Evolutionary conservation across 2,113 vertebrate species (phyloP).

Genomic region (Castor canadensis): DNA sequence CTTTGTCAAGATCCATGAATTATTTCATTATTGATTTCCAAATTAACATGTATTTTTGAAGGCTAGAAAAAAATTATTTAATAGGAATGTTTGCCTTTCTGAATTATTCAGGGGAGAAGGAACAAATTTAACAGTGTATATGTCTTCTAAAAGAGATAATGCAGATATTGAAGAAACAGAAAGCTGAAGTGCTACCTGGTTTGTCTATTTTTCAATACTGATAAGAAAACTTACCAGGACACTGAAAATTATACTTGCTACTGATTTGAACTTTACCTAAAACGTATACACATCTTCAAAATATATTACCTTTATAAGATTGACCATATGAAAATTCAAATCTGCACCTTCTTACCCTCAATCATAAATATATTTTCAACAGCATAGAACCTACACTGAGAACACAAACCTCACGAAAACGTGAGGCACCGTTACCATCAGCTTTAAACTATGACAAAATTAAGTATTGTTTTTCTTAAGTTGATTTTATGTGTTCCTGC

Average conservation of each 20-base stretch:
- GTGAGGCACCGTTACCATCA: constrained; percentile 63
- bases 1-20: constrained; percentile 1
- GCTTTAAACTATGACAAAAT: constrained; percentile 59
- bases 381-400: neutral
- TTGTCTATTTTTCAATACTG: neutral
- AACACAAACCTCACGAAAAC: constrained; percentile 57
- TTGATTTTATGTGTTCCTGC: constrained; percentile 79
- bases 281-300: neutral
- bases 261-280: constrained; percentile 29
- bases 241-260: neutral
- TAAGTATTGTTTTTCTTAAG: constrained; percentile 79
- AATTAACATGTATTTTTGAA: constrained; percentile 8
- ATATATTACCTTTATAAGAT: neutral
- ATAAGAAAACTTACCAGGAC: neutral
- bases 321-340: constrained; percentile 36
- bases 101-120: neutral
- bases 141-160: constrained; percentile 7
- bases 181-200: neutral
- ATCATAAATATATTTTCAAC: constrained; percentile 47
- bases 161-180: neutral
- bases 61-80: neutral
- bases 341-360: constrained; percentile 25
- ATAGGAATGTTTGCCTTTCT: constrained; percentile 6
- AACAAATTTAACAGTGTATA: neutral
- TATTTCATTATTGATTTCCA: constrained; percentile 8